Evolutionary conservation across 2,113 vertebrate species (phyloP).

Genomic region (Nansenia antarctica): DNA sequence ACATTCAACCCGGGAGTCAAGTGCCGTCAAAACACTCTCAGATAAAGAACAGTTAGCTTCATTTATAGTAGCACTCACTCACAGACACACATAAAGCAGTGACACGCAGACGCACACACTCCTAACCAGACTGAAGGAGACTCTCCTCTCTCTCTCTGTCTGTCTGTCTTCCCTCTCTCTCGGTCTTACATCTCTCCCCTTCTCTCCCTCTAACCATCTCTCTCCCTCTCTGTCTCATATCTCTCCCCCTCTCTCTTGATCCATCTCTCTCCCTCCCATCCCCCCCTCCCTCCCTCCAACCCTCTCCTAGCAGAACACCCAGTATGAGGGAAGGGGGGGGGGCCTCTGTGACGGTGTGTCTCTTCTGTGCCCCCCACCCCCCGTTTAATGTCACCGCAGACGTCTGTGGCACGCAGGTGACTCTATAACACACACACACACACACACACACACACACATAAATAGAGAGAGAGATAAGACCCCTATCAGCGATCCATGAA

Average conservation of each 20-base stretch:
- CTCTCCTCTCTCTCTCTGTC: background rate
- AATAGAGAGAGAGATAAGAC: background rate
- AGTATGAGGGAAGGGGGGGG: too few species aligned
- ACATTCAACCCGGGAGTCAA: background rate
- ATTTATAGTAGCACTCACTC: background rate
- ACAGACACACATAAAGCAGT: constrained; percentile 12
- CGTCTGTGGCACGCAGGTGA: background rate
- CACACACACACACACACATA: too few species aligned
- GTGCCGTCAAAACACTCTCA: background rate
- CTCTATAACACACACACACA: too few species aligned
- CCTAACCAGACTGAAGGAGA: too few species aligned
- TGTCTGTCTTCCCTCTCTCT: too few species aligned
- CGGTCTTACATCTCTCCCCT: background rate
- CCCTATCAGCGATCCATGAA: background rate
- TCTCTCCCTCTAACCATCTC: too few species aligned
- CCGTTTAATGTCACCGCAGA: background rate
- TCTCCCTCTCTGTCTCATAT: background rate
- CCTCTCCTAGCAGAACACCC: too few species aligned
- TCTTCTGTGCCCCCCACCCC: background rate
- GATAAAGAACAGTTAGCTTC: background rate
- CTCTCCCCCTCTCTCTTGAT: too few species aligned
- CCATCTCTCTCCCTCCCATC: background rate
- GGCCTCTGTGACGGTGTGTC: too few species aligned
- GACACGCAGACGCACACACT: too few species aligned
- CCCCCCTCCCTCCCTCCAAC: too few species aligned